Conservation (phyloP, 1,140 invertebrate genomes). For the Mycetomoellerius zeteki region DNA sequence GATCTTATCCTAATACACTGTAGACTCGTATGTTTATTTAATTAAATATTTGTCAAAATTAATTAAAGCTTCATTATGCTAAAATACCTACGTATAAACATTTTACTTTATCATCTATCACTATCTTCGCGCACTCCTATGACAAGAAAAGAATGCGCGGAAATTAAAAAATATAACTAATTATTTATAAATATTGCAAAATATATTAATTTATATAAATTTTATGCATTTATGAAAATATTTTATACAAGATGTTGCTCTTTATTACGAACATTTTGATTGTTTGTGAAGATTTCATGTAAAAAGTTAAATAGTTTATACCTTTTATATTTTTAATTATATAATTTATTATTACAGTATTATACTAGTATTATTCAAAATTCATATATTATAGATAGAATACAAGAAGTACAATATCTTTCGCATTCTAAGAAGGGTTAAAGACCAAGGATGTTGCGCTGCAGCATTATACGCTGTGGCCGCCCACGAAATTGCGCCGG, state of each 20-base stretch:
- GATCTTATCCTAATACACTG: neutral
- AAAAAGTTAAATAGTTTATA: neutral
- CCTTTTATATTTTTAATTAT: neutral
- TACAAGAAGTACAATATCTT: neutral
- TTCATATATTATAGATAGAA: neutral
- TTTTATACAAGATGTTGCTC: neutral
- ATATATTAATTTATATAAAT: neutral
- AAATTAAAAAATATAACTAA: neutral
- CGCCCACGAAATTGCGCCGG: slow-evolving; percentile 54
- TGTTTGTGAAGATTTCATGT: neutral
- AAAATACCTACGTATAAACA: neutral
- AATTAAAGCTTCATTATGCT: neutral
- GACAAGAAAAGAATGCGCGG: neutral
- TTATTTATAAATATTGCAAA: neutral
- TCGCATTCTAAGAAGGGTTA: slow-evolving; percentile 21
- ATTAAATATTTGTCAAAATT: neutral
- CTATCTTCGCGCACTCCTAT: neutral
- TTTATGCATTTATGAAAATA: neutral
- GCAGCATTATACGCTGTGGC: slow-evolving; percentile 37
- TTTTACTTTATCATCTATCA: neutral
- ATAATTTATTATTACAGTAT: neutral
- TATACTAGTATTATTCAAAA: neutral
- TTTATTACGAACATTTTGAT: neutral
- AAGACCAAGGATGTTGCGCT: slow-evolving; percentile 34
- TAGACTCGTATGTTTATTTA: neutral